These are phyloP conservation scores for Melipona quadrifasciata DNA, from an alignment of 1,140 invertebrate genomes.

Conservation along the genomic window DNA sequence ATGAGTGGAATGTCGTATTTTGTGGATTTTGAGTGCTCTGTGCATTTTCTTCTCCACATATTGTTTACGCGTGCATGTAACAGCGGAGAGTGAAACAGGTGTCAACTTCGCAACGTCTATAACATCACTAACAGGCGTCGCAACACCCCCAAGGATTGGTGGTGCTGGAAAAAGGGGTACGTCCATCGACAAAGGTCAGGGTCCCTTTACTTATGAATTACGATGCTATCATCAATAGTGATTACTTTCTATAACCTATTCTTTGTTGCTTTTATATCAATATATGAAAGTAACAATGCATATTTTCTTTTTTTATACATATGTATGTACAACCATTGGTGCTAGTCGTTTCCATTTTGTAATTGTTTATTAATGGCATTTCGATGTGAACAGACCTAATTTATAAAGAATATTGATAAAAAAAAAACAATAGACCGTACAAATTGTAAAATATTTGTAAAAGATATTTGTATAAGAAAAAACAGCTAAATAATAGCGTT, in stretches of 20 bases:
- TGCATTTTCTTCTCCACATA: slow-evolving; percentile 30
- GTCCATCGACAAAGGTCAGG: slow-evolving; percentile 69
- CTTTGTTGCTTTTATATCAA: not conserved
- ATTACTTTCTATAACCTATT: not conserved
- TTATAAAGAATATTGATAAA: not conserved
- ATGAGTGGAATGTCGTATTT: slow-evolving; percentile 36
- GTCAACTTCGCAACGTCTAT: slow-evolving; percentile 52
- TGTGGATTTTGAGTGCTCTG: not conserved
- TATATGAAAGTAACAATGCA: not conserved
- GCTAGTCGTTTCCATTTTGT: not conserved
- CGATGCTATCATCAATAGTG: not conserved
- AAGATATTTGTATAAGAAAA: not conserved
- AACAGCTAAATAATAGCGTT: not conserved
- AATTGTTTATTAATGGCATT: not conserved
- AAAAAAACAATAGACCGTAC: not conserved
- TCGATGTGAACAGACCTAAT: not conserved
- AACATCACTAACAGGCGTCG: slow-evolving; percentile 61
- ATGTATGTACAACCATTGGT: not conserved
- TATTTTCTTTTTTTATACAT: not conserved
- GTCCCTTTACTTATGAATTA: slow-evolving; percentile 5
- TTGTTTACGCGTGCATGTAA: slow-evolving; percentile 9
- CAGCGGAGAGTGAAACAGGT: slow-evolving; percentile 20
- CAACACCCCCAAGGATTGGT: slow-evolving; percentile 56
- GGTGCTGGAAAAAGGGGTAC: slow-evolving; percentile 76
- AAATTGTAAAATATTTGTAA: not conserved